Percentiles rank a stretch among this genome's conserved stretches.
Conservation (phyloP, 1,140 invertebrate genomes). For the Papilio polyxenes region DNA sequence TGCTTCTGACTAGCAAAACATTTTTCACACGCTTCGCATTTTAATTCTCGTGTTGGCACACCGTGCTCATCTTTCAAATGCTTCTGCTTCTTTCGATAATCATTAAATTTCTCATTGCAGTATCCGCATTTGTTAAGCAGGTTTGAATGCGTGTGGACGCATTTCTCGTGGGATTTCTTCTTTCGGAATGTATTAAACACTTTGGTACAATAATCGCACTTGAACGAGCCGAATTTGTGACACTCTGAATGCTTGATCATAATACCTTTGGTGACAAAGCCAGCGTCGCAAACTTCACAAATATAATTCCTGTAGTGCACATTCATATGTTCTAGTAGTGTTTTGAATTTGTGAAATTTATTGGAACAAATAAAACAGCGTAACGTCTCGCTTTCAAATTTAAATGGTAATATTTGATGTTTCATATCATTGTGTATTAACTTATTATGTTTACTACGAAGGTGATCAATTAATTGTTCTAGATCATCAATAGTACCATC, state of each 20-base stretch:
- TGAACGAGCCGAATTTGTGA: constrained; percentile 55
- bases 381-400: constrained; percentile 49
- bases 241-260: constrained; percentile 52
- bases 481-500: constrained; percentile 41
- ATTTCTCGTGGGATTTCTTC: constrained; percentile 58
- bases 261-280: constrained; percentile 55
- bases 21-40: constrained; percentile 66
- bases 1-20: constrained; percentile 57
- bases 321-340: constrained; percentile 53
- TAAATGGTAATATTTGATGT: constrained; percentile 57
- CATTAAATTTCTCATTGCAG: constrained; percentile 60
- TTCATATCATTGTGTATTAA: constrained; percentile 47
- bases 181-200: constrained; percentile 55
- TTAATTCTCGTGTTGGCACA: constrained; percentile 45
- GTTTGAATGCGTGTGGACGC: constrained; percentile 56
- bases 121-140: constrained; percentile 59
- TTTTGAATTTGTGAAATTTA: constrained; percentile 50
- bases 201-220: constrained; percentile 58
- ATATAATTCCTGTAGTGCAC: constrained; percentile 53
- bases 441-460: constrained; percentile 45
- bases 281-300: constrained; percentile 51
- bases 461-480: constrained; percentile 49
- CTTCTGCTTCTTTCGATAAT: constrained; percentile 53
- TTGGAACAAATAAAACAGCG: constrained; percentile 53
- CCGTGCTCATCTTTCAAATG: constrained; percentile 62